phyloP scores from a whole-genome alignment of 2,113 vertebrate genomes.

The Cyphomyrus discorhynchus region DNA sequence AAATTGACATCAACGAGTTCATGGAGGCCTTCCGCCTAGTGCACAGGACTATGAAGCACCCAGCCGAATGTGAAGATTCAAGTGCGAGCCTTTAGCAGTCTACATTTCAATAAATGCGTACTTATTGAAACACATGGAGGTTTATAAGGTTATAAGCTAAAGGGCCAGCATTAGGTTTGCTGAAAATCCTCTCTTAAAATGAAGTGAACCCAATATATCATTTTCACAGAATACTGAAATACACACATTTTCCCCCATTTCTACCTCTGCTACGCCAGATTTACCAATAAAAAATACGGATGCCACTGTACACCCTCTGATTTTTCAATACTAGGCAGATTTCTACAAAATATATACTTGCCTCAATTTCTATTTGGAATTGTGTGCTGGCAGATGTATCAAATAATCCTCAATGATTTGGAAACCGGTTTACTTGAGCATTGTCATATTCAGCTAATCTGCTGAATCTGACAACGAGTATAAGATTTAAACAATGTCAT shows the following conservation, averaged over 20 bases:
- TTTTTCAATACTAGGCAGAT: not conserved
- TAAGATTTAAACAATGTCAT: not conserved
- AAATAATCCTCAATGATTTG: not conserved
- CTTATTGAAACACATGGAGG: not conserved
- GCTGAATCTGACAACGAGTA: not conserved
- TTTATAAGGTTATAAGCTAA: not conserved
- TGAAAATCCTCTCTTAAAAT: not conserved
- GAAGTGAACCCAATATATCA: not conserved
- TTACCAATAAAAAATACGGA: not conserved
- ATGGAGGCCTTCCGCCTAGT: constrained; percentile 87
- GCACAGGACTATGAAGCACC: constrained; percentile 46
- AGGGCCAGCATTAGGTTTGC: not conserved
- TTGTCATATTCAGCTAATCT: not conserved
- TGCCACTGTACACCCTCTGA: not conserved
- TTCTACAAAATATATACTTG: not conserved
- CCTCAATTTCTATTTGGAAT: not conserved
- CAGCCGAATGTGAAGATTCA: not conserved
- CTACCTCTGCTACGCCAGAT: not conserved
- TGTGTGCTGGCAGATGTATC: not conserved
- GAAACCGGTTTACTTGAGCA: not conserved
- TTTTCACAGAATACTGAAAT: not conserved
- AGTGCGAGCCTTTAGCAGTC: not conserved
- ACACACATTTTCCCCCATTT: not conserved
- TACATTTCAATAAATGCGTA: not conserved
- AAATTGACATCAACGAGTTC: constrained; percentile 92